Base-by-base conservation (phyloP, 1,140 invertebrate species). In the Halyomorpha halys region DNA sequence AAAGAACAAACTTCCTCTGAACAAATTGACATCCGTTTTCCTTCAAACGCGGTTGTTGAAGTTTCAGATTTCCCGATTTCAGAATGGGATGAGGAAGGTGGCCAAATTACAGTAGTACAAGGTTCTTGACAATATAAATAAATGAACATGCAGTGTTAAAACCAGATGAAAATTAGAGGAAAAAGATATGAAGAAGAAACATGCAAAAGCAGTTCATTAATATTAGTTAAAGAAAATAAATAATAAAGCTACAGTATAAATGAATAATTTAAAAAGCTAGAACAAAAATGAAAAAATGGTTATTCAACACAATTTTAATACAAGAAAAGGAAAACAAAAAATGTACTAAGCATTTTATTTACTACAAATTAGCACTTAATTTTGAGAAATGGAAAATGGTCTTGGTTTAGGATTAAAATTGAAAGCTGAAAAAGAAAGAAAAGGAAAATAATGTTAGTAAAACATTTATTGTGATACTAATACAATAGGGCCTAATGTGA, bases 391-490 rank as follows among this genome's bases (percentile, higher is more conserved):
- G 76, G 80, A 81, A 73, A 83, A 82, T 61, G 81, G 82, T 76
- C 79, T 74, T 66, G 80, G 81, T 76, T 81, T 81, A 68, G 79
- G 74, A 77, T 82, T 83, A 77, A 82, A 83, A 75, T 77, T 77
- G 75, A 74, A 75, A 74, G 80, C 80, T 82, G 82, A 78, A 82
- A 82, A 78, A 75, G 74, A 76, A 76, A 77, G 74, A 73, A 77
- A 75, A 56, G 23, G 15, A 25, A 56, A 56, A 16, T 39, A 39
- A 6, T 39, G 34, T 39, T 39, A 39, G 34, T 39, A 11, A 39
- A 6, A 39, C 34, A 39, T 39, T 39, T 39, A 39, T 39, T 39
- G 34, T 39, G 34, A 39, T 39, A 39, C 13, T 13, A 13, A 39
- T 39, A 39, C 34, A 39, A 1, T 39, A 11, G 11, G 34, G 13